Percentiles rank a stretch among this genome's conserved stretches.
Conservation (phyloP, 1,140 invertebrate species). For the Metopolophium dirhodum region DNA sequence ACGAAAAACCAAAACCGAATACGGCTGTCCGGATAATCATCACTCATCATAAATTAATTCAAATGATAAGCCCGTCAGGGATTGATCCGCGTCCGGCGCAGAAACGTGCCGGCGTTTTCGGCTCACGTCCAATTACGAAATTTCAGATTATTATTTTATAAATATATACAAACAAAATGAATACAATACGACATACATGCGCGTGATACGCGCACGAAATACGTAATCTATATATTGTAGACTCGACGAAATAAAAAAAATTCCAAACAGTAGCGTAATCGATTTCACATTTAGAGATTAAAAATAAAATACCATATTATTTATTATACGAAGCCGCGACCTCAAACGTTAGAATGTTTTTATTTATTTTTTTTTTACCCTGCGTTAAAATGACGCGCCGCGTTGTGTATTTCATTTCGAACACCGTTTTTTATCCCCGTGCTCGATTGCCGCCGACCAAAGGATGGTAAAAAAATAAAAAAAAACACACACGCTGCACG, state of each 20-base stretch:
- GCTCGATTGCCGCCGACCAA: background rate
- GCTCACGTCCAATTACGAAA: constrained; percentile 21
- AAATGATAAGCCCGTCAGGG: constrained; percentile 21
- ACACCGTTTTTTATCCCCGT: background rate
- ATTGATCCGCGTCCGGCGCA: background rate
- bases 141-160: constrained; percentile 25
- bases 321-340: background rate
- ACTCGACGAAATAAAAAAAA: no score
- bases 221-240: no score
- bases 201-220: background rate
- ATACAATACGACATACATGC: background rate
- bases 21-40: background rate
- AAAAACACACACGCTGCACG: background rate
- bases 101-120: background rate
- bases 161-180: background rate
- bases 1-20: background rate
- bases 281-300: background rate
- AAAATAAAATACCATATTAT: background rate
- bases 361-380: background rate
- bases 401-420: background rate
- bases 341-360: constrained; percentile 12
- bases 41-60: constrained; percentile 22
- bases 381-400: background rate
- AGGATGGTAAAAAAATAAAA: background rate
- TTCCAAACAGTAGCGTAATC: background rate